These are phyloP conservation scores for Agrenia bidenticulata DNA, from an alignment of 2,888 invertebrate genomes.

Conservation along the genomic window DNA sequence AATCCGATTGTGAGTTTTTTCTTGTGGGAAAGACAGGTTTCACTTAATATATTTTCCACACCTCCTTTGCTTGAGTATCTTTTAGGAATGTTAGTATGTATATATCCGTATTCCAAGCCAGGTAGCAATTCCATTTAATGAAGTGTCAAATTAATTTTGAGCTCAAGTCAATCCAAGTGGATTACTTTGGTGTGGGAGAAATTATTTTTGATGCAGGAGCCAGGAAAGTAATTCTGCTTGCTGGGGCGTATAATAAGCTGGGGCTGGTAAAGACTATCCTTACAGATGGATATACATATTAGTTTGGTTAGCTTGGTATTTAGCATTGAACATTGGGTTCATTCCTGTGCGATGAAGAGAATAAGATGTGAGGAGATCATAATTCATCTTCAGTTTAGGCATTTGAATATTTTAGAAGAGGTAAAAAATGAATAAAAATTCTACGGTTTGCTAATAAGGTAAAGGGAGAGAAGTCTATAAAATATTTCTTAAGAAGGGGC, in stretches of 20 bases:
- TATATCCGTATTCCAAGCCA: too few species aligned
- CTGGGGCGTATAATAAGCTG: too few species aligned
- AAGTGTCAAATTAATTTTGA: constrained; percentile 19
- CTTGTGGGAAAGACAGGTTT: neutral
- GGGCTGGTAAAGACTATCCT: neutral
- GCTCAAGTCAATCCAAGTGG: constrained; percentile 2
- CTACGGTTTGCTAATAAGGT: constrained; percentile 1
- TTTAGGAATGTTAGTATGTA: too few species aligned
- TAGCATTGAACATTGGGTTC: too few species aligned
- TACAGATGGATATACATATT: neutral
- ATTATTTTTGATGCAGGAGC: neutral
- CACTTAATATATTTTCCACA: neutral
- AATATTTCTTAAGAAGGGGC: neutral
- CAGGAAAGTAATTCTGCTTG: too few species aligned
- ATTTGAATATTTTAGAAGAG: constrained; percentile 9
- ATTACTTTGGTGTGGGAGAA: neutral
- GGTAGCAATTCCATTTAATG: constrained; percentile 14
- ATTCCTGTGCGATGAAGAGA: too few species aligned
- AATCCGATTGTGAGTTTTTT: neutral
- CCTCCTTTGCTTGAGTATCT: too few species aligned
- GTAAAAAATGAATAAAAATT: constrained; percentile 7
- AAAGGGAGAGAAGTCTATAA: neutral
- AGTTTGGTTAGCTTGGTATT: too few species aligned
- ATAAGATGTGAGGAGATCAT: neutral
- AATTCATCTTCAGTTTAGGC: constrained; percentile 6